Base-by-base conservation (phyloP, 2,888 invertebrate species). In the Xestia ashworthii region DNA sequence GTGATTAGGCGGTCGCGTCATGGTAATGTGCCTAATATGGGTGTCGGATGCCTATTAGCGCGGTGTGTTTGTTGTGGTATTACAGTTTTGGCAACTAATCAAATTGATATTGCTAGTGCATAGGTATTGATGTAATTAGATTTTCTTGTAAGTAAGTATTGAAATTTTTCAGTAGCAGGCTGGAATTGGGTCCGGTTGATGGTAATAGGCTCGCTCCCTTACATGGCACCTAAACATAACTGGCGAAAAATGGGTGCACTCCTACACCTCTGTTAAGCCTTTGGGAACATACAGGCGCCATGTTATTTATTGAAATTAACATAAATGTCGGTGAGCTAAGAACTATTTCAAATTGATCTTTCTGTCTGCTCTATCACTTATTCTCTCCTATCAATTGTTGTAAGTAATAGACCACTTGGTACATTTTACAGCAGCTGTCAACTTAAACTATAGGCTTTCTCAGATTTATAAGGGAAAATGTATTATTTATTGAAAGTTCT, bases 1-100 rank as follows among this genome's bases (percentile, higher is more conserved):
- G 53, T 71, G 44, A 46, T 80, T 62, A 62, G 50, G 32, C 60
- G 48, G 80, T 70, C 32, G 41, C 19, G 72, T 80, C 60, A 60
- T 38, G 73, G 38, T 60, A 81, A 62, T 50, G 50, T 44, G 60
- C 22, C 44, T 62, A 46, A 44, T 62, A 16, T 11, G 62, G 50
- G 32, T 70, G 22, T n/a, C 9, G 19, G 8, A 38, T 65, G 73
- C 32, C 6, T 19, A 25, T 44, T 50, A 46, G 58, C 50, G n/a
- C 48, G 41, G 58, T 41, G 48, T 72, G 81, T 48, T 80, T 81
- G 38, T 75, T 64, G 44, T 67, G 38, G 73, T 9, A 64, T 5
- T 32, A 72, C 65, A n/a, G 73, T 19, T 41, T 5, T 44, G 81
- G n/a, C 60, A 14, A 32, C 41, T 41, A 41, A 58, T 71, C n/a